phyloP scores from a whole-genome alignment of 2,888 invertebrate species.

The Agonum fuliginosum region DNA sequence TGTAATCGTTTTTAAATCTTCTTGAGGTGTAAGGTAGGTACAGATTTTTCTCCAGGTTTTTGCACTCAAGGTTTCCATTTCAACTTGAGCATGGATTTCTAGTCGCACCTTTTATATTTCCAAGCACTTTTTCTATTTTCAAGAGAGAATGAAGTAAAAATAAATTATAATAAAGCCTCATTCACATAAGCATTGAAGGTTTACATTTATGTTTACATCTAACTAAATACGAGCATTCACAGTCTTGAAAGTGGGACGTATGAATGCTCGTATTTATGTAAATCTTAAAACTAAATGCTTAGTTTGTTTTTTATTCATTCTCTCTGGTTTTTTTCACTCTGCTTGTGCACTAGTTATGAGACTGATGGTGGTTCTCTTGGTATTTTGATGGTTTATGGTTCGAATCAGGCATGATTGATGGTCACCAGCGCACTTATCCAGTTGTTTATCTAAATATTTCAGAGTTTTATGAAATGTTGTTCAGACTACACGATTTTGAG shows the following conservation, averaged over 20 bases:
- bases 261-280: too few relatives aligned
- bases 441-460: background rate
- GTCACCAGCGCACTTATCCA: constrained; percentile 15
- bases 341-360: constrained; percentile 12
- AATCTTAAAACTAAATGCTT: too few relatives aligned
- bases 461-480: constrained; percentile 13
- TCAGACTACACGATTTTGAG: constrained; percentile 43
- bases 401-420: background rate
- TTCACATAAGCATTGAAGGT: too few relatives aligned
- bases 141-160: background rate
- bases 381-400: background rate
- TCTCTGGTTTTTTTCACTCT: background rate
- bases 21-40: constrained; percentile 47
- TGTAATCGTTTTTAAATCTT: constrained; percentile 7
- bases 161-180: too few relatives aligned
- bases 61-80: constrained; percentile 43
- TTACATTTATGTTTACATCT: too few relatives aligned
- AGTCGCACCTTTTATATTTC: constrained; percentile 57
- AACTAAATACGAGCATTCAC: too few relatives aligned
- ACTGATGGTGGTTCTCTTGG: background rate
- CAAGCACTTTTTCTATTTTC: constrained; percentile 35
- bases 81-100: constrained; percentile 54
- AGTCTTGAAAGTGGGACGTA: too few relatives aligned
- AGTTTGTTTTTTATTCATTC: background rate
- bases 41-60: constrained; percentile 40